These are phyloP conservation scores for Ctenochaetus hawaiiensis DNA, from an alignment of 2,797 vertebrate genomes.

Conservation along the genomic window DNA sequence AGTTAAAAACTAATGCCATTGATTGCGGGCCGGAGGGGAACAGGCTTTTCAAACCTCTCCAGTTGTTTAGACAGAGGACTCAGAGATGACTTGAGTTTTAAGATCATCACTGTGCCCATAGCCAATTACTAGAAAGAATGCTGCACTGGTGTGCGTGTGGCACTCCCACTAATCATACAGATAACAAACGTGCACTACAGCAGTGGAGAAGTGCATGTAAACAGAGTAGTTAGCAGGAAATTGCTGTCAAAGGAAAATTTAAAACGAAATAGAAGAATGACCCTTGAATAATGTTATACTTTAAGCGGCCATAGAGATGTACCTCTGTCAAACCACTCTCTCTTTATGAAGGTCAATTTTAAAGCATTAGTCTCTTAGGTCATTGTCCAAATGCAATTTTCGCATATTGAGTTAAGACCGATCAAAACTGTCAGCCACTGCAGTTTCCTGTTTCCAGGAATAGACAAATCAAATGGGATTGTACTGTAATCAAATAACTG, in stretches of 20 bases:
- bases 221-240: slow-evolving; percentile 14
- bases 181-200: slow-evolving; percentile 38
- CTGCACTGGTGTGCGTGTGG: slow-evolving; percentile 9
- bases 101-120: slow-evolving; percentile 56
- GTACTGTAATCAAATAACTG: slow-evolving; percentile 58
- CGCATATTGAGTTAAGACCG: slow-evolving; percentile 69
- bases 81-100: slow-evolving; percentile 46
- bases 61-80: slow-evolving; percentile 49
- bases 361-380: slow-evolving; percentile 32
- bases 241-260: slow-evolving; percentile 3
- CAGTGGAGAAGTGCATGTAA: slow-evolving; percentile 11
- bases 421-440: slow-evolving; percentile 63
- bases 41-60: slow-evolving; percentile 59
- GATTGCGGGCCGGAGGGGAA: slow-evolving; percentile 40
- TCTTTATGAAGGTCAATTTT: slow-evolving; percentile 56
- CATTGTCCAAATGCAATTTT: slow-evolving; percentile 62
- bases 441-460: slow-evolving; percentile 67
- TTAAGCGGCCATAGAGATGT: not conserved
- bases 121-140: slow-evolving; percentile 67
- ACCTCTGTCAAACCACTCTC: slow-evolving; percentile 32
- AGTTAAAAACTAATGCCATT: slow-evolving; percentile 32
- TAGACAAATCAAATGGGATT: slow-evolving; percentile 49
- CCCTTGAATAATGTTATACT: too few relatives aligned
- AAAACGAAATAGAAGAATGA: not conserved
- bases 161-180: slow-evolving; percentile 65